Conservation (phyloP, 92 coral and sea anemone genomes). For the Palythoa grandiflora region DNA sequence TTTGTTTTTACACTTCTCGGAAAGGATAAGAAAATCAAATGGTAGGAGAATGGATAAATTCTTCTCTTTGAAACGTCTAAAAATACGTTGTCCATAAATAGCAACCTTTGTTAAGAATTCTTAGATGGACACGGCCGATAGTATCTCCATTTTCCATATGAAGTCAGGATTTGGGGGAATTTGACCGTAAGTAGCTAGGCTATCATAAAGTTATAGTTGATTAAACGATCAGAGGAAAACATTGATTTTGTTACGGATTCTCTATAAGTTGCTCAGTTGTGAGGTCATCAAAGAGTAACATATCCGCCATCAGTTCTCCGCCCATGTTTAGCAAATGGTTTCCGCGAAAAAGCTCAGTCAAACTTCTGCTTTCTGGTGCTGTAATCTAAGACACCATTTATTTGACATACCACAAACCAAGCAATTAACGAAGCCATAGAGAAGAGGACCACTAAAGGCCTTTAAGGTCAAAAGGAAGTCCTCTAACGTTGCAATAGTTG, state of each 20-base stretch:
- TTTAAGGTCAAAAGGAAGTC: slow-evolving; percentile 58
- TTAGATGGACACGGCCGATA: not conserved
- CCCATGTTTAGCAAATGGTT: slow-evolving; percentile 35
- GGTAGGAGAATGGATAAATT: not conserved
- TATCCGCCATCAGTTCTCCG: slow-evolving; percentile 24
- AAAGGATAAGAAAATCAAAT: slow-evolving; percentile 14
- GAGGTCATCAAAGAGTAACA: slow-evolving; percentile 8
- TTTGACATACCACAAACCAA: slow-evolving; percentile 38
- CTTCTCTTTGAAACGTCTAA: not conserved
- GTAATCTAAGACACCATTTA: not conserved
- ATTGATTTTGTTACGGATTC: not conserved
- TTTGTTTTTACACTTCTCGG: not conserved
- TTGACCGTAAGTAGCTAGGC: not conserved
- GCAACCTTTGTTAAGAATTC: not conserved
- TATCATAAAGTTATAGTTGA: not conserved
- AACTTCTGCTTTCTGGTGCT: not conserved
- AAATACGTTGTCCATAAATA: slow-evolving; percentile 34
- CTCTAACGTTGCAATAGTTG: slow-evolving; percentile 21
- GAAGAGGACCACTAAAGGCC: slow-evolving; percentile 60
- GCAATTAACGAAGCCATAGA: slow-evolving; percentile 66
- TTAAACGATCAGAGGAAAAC: not conserved
- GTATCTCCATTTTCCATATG: not conserved
- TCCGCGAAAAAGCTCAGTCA: slow-evolving; percentile 16
- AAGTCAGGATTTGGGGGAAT: slow-evolving; percentile 2
- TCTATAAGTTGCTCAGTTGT: slow-evolving; percentile 6